These are phyloP conservation scores for Aplysia californica DNA, from an alignment of 1,140 invertebrate species.

Conservation along the genomic window DNA sequence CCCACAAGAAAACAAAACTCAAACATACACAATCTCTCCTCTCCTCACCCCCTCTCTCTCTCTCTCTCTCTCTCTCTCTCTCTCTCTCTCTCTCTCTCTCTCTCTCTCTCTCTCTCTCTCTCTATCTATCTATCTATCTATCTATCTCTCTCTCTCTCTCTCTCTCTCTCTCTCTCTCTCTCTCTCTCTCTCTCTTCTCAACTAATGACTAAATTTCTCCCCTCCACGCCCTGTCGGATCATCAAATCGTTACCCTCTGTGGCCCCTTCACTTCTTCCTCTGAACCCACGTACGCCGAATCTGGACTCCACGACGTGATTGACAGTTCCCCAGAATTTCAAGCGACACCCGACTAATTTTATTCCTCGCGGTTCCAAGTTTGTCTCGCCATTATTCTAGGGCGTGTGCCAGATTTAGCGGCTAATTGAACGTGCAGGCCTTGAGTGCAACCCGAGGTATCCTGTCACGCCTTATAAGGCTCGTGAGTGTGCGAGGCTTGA, in stretches of 20 bases:
- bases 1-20: too few species aligned
- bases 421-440: neutral
- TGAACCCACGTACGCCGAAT: too few species aligned
- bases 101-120: slow-evolving; percentile 12
- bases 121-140: too few species aligned
- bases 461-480: neutral
- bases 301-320: too few species aligned
- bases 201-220: neutral
- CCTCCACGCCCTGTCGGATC: neutral
- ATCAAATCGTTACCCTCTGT: neutral
- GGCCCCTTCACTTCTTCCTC: neutral
- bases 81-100: neutral
- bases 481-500: neutral
- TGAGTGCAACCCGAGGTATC: neutral
- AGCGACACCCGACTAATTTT: too few species aligned
- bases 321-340: too few species aligned
- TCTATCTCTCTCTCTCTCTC: slow-evolving; percentile 11
- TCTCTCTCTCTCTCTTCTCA: neutral
- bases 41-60: too few species aligned
- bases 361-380: too few species aligned
- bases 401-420: too few species aligned
- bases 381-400: too few species aligned
- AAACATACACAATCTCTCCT: too few species aligned
- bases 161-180: slow-evolving; percentile 18
- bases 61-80: slow-evolving; percentile 1